Evolutionary conservation across 2,797 vertebrate genomes (phyloP), one percentile per base, ranked within the genome.

Genomic region (Gadopsis marmoratus): DNA sequence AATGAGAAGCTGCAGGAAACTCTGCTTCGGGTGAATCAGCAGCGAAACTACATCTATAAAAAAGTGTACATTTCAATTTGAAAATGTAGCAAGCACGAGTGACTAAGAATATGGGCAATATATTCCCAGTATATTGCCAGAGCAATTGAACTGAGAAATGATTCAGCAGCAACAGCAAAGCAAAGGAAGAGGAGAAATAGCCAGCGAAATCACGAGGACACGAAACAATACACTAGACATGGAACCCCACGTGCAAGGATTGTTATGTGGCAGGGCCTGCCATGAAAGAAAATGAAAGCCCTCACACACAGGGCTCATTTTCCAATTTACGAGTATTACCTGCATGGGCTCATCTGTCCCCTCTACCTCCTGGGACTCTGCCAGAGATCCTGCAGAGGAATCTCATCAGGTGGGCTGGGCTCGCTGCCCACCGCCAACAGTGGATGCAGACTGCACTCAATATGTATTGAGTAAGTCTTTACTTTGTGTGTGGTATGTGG

Each of bases 371-470:
- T 69, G 70, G 29, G 63, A 76, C 12, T 39, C 55, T 61, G 64
- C 71, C 66, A 78, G 1, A 55, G 39, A 64, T 70, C 77, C 62
- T 39, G 59, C 55, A 55, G 70, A 54, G 59, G 50, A 66, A 55
- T 82, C 73, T 74, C 76, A 74, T 78, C 84, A 76, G 58, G 62
- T 78, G 70, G 69, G 26, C 66, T 37, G 12, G 50, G 54, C 63
- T 56, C 5, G 60, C 67, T 71, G 45, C 43, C 56, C 14, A 37
- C 7, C 47, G 21, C 12, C 29, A 56, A 60, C 59, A 78, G 39
- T 53, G 64, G 53, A 74, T 59, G 41, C 64, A 51, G 55, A 35
- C 48, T 63, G 55, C 59, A 35, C 23, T 66, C 45, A 48, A 37
- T 43, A n/a, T 77, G 35, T 14, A 43, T 43, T 37, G 35, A 37